phyloP scores from a whole-genome alignment of 2,113 vertebrate genomes.

The Mormyrus lacerda region DNA sequence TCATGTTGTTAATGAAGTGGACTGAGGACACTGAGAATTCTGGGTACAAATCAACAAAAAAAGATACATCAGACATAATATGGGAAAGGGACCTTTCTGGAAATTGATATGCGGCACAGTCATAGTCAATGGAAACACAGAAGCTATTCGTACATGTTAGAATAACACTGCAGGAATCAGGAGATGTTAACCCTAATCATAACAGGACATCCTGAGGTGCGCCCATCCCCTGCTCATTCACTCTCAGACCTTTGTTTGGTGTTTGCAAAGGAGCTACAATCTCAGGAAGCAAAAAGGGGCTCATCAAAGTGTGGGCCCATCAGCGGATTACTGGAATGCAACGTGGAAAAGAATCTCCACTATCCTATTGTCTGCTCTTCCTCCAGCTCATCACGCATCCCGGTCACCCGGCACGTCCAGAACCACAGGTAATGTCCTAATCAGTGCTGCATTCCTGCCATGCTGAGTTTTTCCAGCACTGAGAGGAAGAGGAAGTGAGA shows the following conservation, averaged over 20 bases:
- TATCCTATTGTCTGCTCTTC: conserved; percentile 95
- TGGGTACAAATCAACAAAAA: not conserved
- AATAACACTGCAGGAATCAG: conserved; percentile 91
- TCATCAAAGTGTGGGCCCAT: conserved; percentile 90
- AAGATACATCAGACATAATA: not conserved
- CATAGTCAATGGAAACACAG: not conserved
- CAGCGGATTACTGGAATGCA: conserved; percentile 75
- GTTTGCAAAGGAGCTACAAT: conserved; percentile 91
- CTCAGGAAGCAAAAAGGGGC: conserved; percentile 96
- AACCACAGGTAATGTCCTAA: conserved; percentile 58
- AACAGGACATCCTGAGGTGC: conserved; percentile 98
- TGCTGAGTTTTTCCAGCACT: conserved; percentile 47
- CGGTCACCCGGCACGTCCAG: conserved; percentile 51
- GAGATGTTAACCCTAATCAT: conserved; percentile 97
- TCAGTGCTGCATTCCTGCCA: conserved; percentile 56
- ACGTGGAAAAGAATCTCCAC: conserved; percentile 96
- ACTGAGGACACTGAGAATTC: not conserved
- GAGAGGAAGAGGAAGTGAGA: conserved; percentile 38
- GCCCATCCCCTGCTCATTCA: conserved; percentile 64
- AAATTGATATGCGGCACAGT: not conserved
- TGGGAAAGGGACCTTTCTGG: not conserved
- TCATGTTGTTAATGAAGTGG: not conserved
- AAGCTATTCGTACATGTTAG: conserved; percentile 64
- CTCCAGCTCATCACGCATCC: conserved; percentile 66
- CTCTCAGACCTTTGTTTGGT: conserved; percentile 66